phyloP scores from a whole-genome alignment of 2,113 vertebrate species.

The Catharus minimus region DNA sequence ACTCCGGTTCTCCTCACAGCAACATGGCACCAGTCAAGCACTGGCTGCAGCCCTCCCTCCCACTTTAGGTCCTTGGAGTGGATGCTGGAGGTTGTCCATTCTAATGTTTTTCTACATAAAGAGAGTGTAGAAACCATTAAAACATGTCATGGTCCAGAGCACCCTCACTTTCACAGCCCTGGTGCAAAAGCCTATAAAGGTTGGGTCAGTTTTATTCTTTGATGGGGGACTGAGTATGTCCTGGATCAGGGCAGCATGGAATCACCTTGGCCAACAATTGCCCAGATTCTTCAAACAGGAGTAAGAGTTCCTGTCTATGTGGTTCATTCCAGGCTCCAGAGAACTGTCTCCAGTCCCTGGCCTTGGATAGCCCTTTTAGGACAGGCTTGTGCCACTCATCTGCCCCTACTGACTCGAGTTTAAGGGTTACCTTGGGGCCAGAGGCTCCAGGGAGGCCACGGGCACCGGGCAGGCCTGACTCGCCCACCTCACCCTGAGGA shows the following conservation, averaged over 20 bases:
- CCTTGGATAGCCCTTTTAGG: background rate
- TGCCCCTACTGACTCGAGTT: background rate
- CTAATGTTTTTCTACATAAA: background rate
- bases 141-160: background rate
- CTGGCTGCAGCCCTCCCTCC: background rate
- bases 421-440: conserved; percentile 79
- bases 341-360: background rate
- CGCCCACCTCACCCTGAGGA: conserved; percentile 82
- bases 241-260: background rate
- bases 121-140: background rate
- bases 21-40: rapidly evolving
- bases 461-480: conserved; percentile 60
- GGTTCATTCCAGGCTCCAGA: background rate
- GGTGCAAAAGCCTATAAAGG: background rate
- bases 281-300: background rate
- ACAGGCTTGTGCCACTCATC: background rate
- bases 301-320: rapidly evolving
- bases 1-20: background rate
- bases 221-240: rapidly evolving
- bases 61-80: background rate
- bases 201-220: background rate
- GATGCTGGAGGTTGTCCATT: background rate
- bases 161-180: background rate
- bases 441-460: conserved; percentile 75
- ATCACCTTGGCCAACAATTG: background rate